These are phyloP conservation scores for Smutsia temminckii DNA, from an alignment of 2,797 vertebrate genomes.

Conservation along the genomic window DNA sequence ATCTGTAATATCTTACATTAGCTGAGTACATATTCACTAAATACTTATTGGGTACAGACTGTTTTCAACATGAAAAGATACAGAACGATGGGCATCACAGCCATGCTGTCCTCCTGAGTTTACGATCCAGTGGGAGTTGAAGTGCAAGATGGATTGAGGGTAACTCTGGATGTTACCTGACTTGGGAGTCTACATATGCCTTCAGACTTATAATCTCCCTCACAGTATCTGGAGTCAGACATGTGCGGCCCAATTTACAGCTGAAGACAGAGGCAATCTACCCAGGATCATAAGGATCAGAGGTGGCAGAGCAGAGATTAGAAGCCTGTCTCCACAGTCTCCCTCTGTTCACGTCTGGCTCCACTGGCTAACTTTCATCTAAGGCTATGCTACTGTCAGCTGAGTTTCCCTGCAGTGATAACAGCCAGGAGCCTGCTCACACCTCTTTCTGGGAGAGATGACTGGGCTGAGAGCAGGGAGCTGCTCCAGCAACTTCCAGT, in stretches of 20 bases:
- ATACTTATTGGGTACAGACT: not conserved
- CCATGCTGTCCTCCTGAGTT: not conserved
- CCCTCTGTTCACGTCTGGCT: not conserved
- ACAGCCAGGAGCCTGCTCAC: slow-evolving; percentile 42
- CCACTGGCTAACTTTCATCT: not conserved
- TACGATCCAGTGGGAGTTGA: not conserved
- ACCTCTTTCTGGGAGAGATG: slow-evolving; percentile 34
- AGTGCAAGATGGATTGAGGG: not conserved
- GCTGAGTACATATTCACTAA: not conserved
- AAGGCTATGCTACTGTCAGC: not conserved
- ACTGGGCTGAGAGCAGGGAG: not conserved
- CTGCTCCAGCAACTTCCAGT: not conserved
- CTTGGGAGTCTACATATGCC: not conserved
- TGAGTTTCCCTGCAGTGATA: not conserved
- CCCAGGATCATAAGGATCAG: not conserved
- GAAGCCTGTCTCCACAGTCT: not conserved
- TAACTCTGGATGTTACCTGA: not conserved
- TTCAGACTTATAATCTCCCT: not conserved
- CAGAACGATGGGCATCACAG: not conserved
- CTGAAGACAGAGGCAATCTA: not conserved
- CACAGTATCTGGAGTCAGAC: not conserved
- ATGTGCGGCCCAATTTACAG: not conserved
- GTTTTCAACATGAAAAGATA: not conserved
- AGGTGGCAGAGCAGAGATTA: not conserved
- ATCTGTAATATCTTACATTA: not conserved